Evolutionary conservation across 1,140 invertebrate species (phyloP).

Genomic region (Drosophila kikkawai): DNA sequence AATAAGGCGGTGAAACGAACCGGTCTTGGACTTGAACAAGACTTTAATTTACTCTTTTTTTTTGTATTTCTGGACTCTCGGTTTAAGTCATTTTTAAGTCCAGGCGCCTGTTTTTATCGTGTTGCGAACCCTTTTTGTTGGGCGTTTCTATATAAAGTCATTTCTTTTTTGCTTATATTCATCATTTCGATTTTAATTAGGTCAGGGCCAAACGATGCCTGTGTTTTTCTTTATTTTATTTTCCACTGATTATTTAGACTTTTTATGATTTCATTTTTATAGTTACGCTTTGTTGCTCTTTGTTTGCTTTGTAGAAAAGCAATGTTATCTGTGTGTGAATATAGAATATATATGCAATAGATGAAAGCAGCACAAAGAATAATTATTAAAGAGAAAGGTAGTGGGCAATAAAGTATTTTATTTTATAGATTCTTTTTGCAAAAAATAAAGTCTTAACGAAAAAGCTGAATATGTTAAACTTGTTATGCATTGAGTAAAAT

Average conservation of each 20-base stretch:
- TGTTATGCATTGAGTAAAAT: not conserved
- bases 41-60: constrained; percentile 6
- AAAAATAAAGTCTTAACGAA: not conserved
- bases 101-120: not conserved
- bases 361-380: constrained; percentile 3
- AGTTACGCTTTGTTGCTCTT: constrained; percentile 16
- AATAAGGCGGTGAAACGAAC: constrained; percentile 27
- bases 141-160: constrained; percentile 26
- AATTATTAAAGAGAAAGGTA: not conserved
- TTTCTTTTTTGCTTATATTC: constrained; percentile 31
- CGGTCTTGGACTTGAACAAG: constrained; percentile 49
- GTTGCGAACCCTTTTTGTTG: constrained; percentile 45
- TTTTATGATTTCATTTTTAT: constrained; percentile 17
- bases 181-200: constrained; percentile 60
- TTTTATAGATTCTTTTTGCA: not conserved
- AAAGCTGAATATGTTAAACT: not conserved
- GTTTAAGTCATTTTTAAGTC: constrained; percentile 1
- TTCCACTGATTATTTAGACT: not conserved
- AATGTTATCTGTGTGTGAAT: not conserved
- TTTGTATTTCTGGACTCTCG: constrained; percentile 13
- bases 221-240: constrained; percentile 31
- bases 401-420: not conserved
- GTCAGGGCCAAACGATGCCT: constrained; percentile 59
- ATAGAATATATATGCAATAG: not conserved
- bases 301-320: constrained; percentile 4